Conservation (phyloP, 2,113 vertebrate species). For the Oryctolagus cuniculus region DNA sequence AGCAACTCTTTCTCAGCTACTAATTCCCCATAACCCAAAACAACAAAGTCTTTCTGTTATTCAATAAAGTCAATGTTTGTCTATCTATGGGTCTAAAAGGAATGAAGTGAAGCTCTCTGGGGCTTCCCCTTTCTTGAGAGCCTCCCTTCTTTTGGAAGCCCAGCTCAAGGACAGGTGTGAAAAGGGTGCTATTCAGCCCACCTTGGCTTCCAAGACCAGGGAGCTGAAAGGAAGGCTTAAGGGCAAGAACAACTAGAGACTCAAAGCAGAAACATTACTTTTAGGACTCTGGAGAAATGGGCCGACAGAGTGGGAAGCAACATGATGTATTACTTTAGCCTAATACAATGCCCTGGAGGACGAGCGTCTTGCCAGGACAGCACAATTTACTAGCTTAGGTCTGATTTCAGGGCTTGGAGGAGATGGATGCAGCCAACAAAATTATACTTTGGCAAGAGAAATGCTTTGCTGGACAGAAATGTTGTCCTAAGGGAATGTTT, state of each 20-base stretch:
- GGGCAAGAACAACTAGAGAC: constrained; percentile 40
- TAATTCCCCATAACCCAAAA: constrained; percentile 62
- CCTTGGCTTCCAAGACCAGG: constrained; percentile 55
- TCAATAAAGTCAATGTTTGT: constrained; percentile 69
- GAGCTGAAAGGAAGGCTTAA: constrained; percentile 56
- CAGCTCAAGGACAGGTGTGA: constrained; percentile 50
- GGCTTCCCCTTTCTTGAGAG: constrained; percentile 35
- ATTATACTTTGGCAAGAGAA: constrained; percentile 87
- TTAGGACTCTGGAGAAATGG: constrained; percentile 81
- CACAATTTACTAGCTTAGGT: constrained; percentile 88
- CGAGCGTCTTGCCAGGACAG: constrained; percentile 83
- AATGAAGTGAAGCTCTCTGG: neutral
- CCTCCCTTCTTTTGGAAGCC: constrained; percentile 16
- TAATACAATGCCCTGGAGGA: constrained; percentile 82
- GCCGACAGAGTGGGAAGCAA: constrained; percentile 80
- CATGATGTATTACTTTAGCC: constrained; percentile 86
- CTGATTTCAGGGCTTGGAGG: constrained; percentile 86
- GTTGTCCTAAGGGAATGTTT: constrained; percentile 79
- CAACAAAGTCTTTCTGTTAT: constrained; percentile 61
- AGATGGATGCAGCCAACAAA: constrained; percentile 85
- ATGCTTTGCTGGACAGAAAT: constrained; percentile 87
- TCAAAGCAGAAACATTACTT: constrained; percentile 69
- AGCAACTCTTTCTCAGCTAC: constrained; percentile 53
- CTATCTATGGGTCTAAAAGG: constrained; percentile 56
- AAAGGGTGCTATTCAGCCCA: constrained; percentile 1